Base-by-base conservation (phyloP, 64 coral and sea anemone species). In the Actinia equina region DNA sequence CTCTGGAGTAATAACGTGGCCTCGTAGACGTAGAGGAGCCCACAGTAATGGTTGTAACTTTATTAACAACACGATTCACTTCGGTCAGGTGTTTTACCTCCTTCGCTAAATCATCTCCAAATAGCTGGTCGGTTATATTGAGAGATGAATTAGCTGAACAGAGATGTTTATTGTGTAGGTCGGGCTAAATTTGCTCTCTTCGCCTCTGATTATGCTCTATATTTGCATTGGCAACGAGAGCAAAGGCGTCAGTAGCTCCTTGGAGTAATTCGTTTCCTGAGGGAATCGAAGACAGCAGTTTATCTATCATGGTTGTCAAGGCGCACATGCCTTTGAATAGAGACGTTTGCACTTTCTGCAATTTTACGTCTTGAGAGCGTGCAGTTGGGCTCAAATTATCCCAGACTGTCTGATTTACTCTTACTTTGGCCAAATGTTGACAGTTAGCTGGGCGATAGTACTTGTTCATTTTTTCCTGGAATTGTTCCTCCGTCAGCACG, bases 221-320 rank as follows among this genome's bases (percentile, higher is more conserved):
- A 44, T 89, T 89, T 19, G 87, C 87, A 89, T 82, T 83, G 64
- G 87, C 87, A 64, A 89, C 44, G 26, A 89, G 55, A 82, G 87
- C 42, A 64, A 82, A 65, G 77, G 87, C 87, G 76, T 88, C 77
- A 64, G 76, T 88, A 77, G 86, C 86, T 59, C n/a, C n/a, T n/a
- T n/a, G n/a, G n/a, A n/a, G n/a, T n/a, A n/a, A n/a, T n/a, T n/a
- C n/a, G n/a, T n/a, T n/a, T n/a, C n/a, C n/a, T n/a, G n/a, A n/a
- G n/a, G n/a, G n/a, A n/a, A n/a, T n/a, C n/a, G n/a, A n/a, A n/a
- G n/a, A n/a, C n/a, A n/a, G n/a, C n/a, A n/a, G n/a, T n/a, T n/a
- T n/a, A n/a, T n/a, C n/a, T n/a, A n/a, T n/a, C n/a, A n/a, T n/a
- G n/a, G n/a, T n/a, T n/a, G n/a, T n/a, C n/a, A n/a, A n/a, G n/a